A percentile compares a stretch with the other conserved stretches of the same genome.
phyloP scores from a whole-genome alignment of 2,113 vertebrate genomes.

The Actenoides hombroni region DNA sequence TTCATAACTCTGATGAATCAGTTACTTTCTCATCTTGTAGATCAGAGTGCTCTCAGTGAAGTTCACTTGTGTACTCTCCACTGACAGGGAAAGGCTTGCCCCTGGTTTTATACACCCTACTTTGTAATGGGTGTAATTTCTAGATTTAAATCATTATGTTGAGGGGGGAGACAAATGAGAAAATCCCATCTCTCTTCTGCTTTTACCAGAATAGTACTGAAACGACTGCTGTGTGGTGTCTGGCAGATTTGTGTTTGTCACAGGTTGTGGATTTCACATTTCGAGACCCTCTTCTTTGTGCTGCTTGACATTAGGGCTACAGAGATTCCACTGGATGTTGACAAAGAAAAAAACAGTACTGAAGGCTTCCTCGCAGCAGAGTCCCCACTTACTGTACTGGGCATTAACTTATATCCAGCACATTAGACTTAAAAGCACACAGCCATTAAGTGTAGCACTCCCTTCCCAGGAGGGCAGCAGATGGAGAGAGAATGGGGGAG shows the following conservation, averaged over 20 bases:
- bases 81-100: background rate
- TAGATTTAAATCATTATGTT: background rate
- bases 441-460: background rate
- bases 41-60: background rate
- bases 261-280: background rate
- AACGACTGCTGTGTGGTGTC: background rate
- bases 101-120: background rate
- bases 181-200: background rate
- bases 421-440: slow-evolving; percentile 34
- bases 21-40: background rate
- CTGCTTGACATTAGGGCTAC: background rate
- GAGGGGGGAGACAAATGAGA: background rate
- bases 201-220: background rate
- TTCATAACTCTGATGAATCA: background rate
- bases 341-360: background rate
- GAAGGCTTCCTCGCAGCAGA: slow-evolving; percentile 9
- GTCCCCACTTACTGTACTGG: background rate
- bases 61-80: background rate
- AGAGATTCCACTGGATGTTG: background rate
- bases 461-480: slow-evolving; percentile 50
- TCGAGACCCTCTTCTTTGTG: background rate
- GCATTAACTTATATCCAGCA: slow-evolving; percentile 43
- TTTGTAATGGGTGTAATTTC: background rate
- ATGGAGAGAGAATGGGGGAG: slow-evolving; percentile 14
- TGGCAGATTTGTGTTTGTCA: background rate